Evolutionary conservation across 2,888 invertebrate species (phyloP), one percentile per base, ranked within the genome.

Genomic region (Labia minor): DNA sequence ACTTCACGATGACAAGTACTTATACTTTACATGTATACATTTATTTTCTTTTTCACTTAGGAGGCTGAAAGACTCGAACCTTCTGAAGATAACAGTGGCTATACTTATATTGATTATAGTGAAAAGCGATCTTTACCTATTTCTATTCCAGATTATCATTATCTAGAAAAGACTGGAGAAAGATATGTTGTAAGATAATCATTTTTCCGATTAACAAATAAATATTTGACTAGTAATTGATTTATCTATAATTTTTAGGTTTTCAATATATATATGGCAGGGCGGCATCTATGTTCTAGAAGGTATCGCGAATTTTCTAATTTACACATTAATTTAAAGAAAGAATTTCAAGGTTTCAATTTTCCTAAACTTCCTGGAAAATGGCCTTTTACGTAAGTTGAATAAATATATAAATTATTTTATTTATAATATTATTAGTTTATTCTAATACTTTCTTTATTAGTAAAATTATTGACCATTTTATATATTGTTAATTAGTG

Each of bases 241-340:
- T 64, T 65, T 14, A 62, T 63, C 70, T 63, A 19, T 69, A 67
- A 68, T 73, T 70, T 73, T 18, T 70, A 80, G 80, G 83, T 85
- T 2, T 99, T 93, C 80, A 98, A 98, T 77, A 96, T 99, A 70
- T 96, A 99, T 79, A 98, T 99, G 97, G 98, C 99, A 4, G 98
- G 98, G 0, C 81, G 98, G 37, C 98, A 98, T 77, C 81, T 99
- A 66, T 99, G 99, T 79, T 97, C 97, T 65, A 83, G 98, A 65
- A 83, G 99, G 49, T 99, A 98, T 78, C 84, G 95, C 69, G 99
- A 99, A 81, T 99, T 98, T 78, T 87, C 94, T 8, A 89, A 89
- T 71, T 81, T 98, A 69, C 92, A 97, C 75, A 85, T 87, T 73
- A 87, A 88, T 73, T 81, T 97, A 67, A 91, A 95, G 77, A 90